Base-by-base conservation (phyloP, 2,888 invertebrate species). In the Xanthia icteritia region DNA sequence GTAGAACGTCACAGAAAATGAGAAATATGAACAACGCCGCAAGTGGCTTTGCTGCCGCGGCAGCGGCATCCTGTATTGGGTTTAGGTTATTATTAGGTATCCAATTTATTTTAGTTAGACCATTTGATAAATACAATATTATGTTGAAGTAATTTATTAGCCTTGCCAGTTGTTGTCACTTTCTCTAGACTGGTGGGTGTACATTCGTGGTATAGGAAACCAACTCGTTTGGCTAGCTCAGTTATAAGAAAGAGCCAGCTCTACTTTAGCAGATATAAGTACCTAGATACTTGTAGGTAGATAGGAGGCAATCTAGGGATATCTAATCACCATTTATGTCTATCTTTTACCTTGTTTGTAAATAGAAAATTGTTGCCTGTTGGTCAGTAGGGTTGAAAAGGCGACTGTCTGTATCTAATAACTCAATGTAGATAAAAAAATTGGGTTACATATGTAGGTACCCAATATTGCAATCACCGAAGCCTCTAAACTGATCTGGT, bases 141-240 rank as follows among this genome's bases (percentile, higher is more conserved):
- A 36, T 15, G 51, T 65, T 36, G 11, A 65, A 78, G 56, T 60
- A 36, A 72, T 84, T 74, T 72, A 75, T 84, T 51, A 36, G 42
- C 13, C 15, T 56, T 54, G 48, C 15, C 23, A 51, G 71, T 81
- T 54, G 63, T 68, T 54, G 63, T 68, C n/a, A 61, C 81, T 81
- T 81, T 82, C 84, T 70, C 85, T 51, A 45, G 58, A 64, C 71
- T 56, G 39, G 42, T 61, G 56, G 60, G 42, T 39, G 48, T 67
- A 54, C 61, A 36, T 45, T 79, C 23, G 15, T 74, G 51, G 63
- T 36, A 69, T 58, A 63, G 61, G 71, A 69, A 70, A 69, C 15
- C 64, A 61, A 82, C 81, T 82, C 51, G 85, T 84, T 84, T 84
- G 51, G 54, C 68, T 58, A 58, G 64, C 48, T 42, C 36, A 23